Conservation (phyloP, 2,113 vertebrate genomes). For the Balaenoptera acutorostrata region DNA sequence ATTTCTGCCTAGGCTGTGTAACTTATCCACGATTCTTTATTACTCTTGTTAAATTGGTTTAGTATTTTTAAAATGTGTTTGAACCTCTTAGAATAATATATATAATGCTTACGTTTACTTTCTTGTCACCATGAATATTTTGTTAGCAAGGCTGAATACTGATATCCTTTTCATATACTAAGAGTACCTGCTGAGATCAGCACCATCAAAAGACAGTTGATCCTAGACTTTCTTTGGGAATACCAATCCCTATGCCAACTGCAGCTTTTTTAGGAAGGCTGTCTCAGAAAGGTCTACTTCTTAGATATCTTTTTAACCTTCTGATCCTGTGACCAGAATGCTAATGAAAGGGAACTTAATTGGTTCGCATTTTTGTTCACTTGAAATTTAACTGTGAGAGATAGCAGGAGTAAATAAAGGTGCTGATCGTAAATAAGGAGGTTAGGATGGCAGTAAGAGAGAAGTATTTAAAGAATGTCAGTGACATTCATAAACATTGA, state of each 20-base stretch:
- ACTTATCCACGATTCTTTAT: not conserved
- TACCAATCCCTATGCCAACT: not conserved
- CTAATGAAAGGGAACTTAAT: not conserved
- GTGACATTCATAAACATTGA: fast-evolving
- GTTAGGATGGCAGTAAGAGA: not conserved
- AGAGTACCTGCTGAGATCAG: not conserved
- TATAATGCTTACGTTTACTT: not conserved
- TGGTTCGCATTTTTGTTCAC: not conserved
- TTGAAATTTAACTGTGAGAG: not conserved
- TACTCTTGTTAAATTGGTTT: not conserved
- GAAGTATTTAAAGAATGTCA: not conserved
- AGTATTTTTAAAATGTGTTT: not conserved
- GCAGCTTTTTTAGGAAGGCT: not conserved
- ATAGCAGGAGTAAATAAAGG: not conserved
- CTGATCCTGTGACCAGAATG: not conserved
- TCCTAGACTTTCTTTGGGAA: not conserved
- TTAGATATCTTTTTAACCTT: not conserved
- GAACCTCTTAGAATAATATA: not conserved
- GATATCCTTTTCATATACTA: not conserved
- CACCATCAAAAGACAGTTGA: not conserved
- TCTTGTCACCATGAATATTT: not conserved
- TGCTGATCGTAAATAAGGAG: not conserved
- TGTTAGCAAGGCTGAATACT: not conserved
- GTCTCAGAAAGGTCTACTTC: not conserved
- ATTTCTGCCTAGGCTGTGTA: not conserved